These are phyloP conservation scores for Bungarus multicinctus DNA, from an alignment of 2,113 vertebrate genomes.

Conservation along the genomic window DNA sequence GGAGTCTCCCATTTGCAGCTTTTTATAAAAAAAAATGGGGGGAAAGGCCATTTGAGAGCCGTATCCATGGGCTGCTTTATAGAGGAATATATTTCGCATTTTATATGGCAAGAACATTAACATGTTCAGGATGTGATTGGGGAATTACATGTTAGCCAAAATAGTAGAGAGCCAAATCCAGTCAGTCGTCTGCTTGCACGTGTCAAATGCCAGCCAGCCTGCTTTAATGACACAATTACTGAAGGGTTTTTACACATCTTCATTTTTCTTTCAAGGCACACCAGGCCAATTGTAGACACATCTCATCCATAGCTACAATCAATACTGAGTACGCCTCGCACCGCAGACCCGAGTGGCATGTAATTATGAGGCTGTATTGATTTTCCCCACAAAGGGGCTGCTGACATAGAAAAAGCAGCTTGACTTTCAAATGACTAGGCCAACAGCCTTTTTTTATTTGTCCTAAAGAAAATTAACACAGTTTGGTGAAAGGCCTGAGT, in stretches of 20 bases:
- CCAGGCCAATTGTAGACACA: conserved; percentile 28
- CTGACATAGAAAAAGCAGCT: conserved; percentile 49
- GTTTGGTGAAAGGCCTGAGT: conserved; percentile 13
- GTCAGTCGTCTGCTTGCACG: neutral
- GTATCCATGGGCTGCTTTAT: neutral
- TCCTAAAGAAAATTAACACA: conserved; percentile 35
- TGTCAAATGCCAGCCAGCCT: conserved; percentile 15
- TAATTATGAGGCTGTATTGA: conserved; percentile 56
- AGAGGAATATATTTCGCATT: neutral
- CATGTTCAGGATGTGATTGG: neutral
- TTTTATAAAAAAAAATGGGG: neutral
- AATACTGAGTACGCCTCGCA: conserved; percentile 28
- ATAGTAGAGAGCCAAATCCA: neutral
- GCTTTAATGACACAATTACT: conserved; percentile 49
- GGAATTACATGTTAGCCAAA: conserved; percentile 10
- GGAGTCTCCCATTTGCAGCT: neutral
- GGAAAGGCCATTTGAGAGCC: neutral
- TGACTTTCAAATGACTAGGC: conserved; percentile 46
- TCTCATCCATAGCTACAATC: conserved; percentile 24
- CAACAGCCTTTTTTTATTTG: conserved; percentile 17
- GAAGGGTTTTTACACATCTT: conserved; percentile 43
- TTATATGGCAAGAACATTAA: neutral
- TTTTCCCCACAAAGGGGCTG: conserved; percentile 34
- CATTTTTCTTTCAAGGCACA: conserved; percentile 45
- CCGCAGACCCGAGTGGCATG: conserved; percentile 33